phyloP scores from a whole-genome alignment of 2,797 vertebrate species.

The Eupleurogrammus muticus region DNA sequence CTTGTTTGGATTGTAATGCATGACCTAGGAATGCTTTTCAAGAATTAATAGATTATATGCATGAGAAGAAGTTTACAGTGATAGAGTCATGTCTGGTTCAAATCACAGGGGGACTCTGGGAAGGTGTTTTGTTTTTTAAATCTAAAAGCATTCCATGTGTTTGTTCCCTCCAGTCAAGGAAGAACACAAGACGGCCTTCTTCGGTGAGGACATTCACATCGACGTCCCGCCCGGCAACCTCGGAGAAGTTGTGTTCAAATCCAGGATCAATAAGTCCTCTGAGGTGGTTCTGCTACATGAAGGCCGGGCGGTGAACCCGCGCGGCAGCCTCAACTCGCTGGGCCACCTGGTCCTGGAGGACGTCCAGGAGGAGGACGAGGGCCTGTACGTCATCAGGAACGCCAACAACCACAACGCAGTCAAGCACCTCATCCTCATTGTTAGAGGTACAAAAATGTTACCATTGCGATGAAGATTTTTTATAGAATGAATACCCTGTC shows the following conservation, averaged over 20 bases:
- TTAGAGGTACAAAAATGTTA: conserved; percentile 69
- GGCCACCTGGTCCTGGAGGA: conserved; percentile 79
- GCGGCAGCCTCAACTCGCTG: conserved; percentile 48
- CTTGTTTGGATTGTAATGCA: conserved; percentile 5
- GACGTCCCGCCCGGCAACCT: conserved; percentile 49
- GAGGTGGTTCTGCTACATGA: conserved; percentile 67
- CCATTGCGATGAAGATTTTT: too few species aligned
- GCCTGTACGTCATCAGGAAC: conserved; percentile 74
- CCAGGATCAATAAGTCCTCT: conserved; percentile 29
- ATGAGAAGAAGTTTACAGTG: neutral
- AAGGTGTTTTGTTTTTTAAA: too few species aligned
- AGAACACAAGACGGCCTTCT: conserved; percentile 77
- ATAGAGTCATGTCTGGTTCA: neutral
- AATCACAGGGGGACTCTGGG: neutral
- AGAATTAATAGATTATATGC: neutral
- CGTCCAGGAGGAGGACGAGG: conserved; percentile 81
- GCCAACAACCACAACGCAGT: conserved; percentile 21
- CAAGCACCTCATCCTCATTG: conserved; percentile 70
- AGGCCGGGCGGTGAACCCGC: conserved; percentile 32
- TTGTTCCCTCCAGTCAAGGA: conserved; percentile 66
- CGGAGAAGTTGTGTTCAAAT: conserved; percentile 74
- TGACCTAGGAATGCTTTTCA: neutral
- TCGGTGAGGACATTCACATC: conserved; percentile 82
- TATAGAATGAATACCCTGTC: too few species aligned
- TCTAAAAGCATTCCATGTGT: neutral